Base-by-base conservation (phyloP, 1,140 invertebrate genomes). In the Ips nitidus region DNA sequence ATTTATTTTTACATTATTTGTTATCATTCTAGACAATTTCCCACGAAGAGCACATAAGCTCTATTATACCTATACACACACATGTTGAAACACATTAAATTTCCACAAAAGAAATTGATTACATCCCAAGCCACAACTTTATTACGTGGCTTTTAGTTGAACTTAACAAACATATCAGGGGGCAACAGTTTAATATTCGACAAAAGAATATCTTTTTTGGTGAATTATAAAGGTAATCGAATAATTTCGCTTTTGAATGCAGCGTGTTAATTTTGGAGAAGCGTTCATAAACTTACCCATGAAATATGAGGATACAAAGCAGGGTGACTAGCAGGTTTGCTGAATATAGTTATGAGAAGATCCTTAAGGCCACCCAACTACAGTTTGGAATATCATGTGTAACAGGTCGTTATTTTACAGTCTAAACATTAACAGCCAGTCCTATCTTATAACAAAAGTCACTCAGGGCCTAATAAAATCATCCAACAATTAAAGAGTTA, bases 161-260 rank as follows among this genome's bases (percentile, higher is more conserved):
- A 8, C 38, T 47, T 52, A 63, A 52, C 45, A 63, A 63, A 61
- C 41, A 61, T 61, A 61, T 45, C 41, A 36, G 22, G 40, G 62
- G 62, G 50, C 52, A 52, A 62, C 47, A 62, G 41, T 7, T 55
- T 53, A 64, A 64, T 55, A 50, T 50, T 58, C 41, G 42, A 66
- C 64, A 66, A 55, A 66, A 57, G 55, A 41, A 66, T 57, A 66
- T 56, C 41, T 55, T 66, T 57, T 66, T 66, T 66, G 64, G 64
- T 66, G 43, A 43, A 66, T 66, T 66, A 66, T 58, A 66, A 57
- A 66, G 53, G 64, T 66, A 57, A 66, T 66, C 64, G 64, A 66
- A 66, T 66, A 56, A 66, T 66, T 66, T 66, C 58, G 22, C 64
- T 2, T n/a, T 50, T 66, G 64, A 66, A 66, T 57, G 64, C 45